Evolutionary conservation across 2,888 invertebrate species (phyloP).

Genomic region (Meghimatium bilineatum): DNA sequence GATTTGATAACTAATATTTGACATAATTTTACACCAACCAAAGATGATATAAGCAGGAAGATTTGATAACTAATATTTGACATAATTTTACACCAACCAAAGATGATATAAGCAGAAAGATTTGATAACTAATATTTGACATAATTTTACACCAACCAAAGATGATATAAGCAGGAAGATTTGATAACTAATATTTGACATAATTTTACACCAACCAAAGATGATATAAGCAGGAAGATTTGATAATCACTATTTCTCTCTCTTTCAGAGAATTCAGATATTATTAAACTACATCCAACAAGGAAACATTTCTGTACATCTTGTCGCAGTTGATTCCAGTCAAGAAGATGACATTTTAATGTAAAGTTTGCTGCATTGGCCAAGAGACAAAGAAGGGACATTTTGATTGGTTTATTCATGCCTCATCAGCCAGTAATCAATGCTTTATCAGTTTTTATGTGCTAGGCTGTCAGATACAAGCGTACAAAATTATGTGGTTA

Average conservation of each 20-base stretch:
- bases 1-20: no score
- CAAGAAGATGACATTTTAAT: not conserved
- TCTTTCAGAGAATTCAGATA: conserved; percentile 14
- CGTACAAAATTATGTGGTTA: not conserved
- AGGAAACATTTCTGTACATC: conserved; percentile 27
- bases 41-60: no score
- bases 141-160: no score
- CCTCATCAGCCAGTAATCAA: not conserved
- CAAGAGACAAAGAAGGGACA: not conserved
- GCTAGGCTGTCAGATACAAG: not conserved
- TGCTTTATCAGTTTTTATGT: not conserved
- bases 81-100: no score
- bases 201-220: not conserved
- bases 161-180: not conserved
- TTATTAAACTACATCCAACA: conserved; percentile 9
- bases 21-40: no score
- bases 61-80: no score
- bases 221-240: not conserved
- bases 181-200: not conserved
- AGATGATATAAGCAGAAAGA: not conserved
- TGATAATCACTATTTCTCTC: not conserved
- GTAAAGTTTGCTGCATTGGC: not conserved
- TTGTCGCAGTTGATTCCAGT: conserved; percentile 26
- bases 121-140: not conserved
- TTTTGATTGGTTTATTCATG: not conserved